These are phyloP conservation scores for Lerista edwardsae DNA, from an alignment of 2,797 vertebrate species.

Conservation along the genomic window DNA sequence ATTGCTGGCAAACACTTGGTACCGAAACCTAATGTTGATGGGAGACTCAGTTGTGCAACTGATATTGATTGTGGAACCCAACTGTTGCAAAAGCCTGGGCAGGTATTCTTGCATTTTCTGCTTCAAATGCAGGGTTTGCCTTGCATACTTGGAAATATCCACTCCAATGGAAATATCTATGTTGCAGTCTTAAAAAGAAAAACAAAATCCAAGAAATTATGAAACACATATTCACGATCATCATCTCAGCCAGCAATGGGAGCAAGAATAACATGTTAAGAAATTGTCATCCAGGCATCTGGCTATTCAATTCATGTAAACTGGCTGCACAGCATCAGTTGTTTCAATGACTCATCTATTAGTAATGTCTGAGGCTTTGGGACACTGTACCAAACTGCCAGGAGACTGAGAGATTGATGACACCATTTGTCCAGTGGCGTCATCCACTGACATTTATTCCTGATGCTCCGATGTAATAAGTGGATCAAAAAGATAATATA, in stretches of 20 bases:
- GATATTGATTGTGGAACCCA: constrained; percentile 74
- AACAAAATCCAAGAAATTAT: constrained; percentile 17
- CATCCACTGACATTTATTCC: not conserved
- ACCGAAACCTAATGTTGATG: constrained; percentile 71
- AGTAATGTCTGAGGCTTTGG: not conserved
- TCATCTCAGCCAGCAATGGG: not conserved
- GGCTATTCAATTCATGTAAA: not conserved
- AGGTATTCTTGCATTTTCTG: constrained; percentile 76
- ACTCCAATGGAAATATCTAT: constrained; percentile 85
- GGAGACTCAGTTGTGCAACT: constrained; percentile 73
- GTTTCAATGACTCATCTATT: not conserved
- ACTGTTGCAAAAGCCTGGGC: constrained; percentile 74
- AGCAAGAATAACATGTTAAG: not conserved
- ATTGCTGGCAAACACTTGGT: constrained; percentile 67
- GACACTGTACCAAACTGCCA: not conserved
- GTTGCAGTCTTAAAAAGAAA: constrained; percentile 75
- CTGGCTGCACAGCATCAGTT: not conserved
- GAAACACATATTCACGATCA: not conserved
- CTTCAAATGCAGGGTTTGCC: constrained; percentile 69
- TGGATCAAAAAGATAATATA: not conserved
- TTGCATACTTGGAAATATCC: constrained; percentile 75
- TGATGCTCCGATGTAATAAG: not conserved
- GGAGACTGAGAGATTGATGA: not conserved
- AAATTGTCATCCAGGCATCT: not conserved
- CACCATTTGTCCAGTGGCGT: not conserved